phyloP scores from a whole-genome alignment of 2,113 vertebrate genomes.

The Ginglymostoma cirratum region DNA sequence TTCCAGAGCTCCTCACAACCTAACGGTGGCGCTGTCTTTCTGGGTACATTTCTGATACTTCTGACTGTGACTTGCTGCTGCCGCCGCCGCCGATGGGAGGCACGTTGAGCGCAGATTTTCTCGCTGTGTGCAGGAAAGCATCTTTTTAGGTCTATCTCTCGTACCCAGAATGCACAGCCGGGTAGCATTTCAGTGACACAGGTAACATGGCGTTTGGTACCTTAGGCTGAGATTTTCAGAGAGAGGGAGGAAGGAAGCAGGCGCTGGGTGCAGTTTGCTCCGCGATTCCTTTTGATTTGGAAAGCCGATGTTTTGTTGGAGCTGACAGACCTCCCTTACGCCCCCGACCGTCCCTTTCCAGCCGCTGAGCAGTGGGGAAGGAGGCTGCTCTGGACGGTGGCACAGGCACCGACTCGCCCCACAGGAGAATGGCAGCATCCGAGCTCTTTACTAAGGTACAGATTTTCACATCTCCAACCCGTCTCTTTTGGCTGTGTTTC shows the following conservation, averaged over 20 bases:
- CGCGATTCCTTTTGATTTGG: background rate
- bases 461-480: background rate
- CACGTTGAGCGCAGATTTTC: slow-evolving; percentile 42
- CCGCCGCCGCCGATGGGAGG: slow-evolving; percentile 49
- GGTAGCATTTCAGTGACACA: slow-evolving; percentile 53
- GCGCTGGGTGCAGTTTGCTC: background rate
- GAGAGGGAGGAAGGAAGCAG: background rate
- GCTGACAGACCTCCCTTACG: too few species aligned
- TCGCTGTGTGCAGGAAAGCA: slow-evolving; percentile 37
- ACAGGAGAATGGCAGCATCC: slow-evolving; percentile 65
- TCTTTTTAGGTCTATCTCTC: slow-evolving; percentile 49
- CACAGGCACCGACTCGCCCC: slow-evolving; percentile 25
- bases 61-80: slow-evolving; percentile 15
- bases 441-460: slow-evolving; percentile 82
- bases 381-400: slow-evolving; percentile 35
- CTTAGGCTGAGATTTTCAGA: slow-evolving; percentile 28
- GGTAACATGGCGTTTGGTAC: slow-evolving; percentile 55
- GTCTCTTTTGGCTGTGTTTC: background rate
- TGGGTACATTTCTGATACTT: background rate
- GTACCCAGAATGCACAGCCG: slow-evolving; percentile 71
- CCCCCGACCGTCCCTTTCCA: background rate
- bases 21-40: background rate
- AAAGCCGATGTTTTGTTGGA: background rate
- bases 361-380: background rate
- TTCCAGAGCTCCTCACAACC: background rate